Percentiles rank a stretch among this genome's conserved stretches.
phyloP scores from a whole-genome alignment of 2,888 invertebrate species.

The Eudasyphora cyanicolor region DNA sequence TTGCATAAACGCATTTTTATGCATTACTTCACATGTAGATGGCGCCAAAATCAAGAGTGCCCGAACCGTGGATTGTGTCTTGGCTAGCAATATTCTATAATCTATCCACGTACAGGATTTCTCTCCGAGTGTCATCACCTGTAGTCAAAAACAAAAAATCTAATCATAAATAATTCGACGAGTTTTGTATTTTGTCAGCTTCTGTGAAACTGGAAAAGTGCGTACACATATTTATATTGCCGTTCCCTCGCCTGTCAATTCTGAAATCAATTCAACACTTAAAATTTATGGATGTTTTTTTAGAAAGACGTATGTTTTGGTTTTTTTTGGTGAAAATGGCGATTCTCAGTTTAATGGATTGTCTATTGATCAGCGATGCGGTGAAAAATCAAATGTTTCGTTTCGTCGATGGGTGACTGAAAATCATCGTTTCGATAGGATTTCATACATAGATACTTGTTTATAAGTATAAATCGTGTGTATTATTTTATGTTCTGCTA shows the following conservation, averaged over 20 bases:
- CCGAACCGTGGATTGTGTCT: too few relatives aligned
- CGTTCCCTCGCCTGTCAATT: constrained; percentile 62
- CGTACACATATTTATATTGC: constrained; percentile 29
- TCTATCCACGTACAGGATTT: too few relatives aligned
- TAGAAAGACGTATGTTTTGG: constrained; percentile 29
- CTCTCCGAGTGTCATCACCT: not conserved
- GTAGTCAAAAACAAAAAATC: too few relatives aligned
- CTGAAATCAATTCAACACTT: constrained; percentile 61
- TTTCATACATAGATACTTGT: constrained; percentile 5
- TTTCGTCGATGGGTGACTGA: too few relatives aligned
- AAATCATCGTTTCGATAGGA: too few relatives aligned
- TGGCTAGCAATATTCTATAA: too few relatives aligned
- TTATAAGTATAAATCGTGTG: not conserved
- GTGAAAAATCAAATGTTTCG: constrained; percentile 8
- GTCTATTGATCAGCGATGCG: not conserved
- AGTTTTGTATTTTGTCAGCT: too few relatives aligned
- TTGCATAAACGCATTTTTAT: too few relatives aligned
- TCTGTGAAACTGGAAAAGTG: constrained; percentile 46
- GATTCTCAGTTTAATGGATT: constrained; percentile 1
- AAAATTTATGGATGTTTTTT: constrained; percentile 53
- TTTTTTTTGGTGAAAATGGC: not conserved
- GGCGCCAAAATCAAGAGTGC: too few relatives aligned
- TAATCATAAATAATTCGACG: not conserved
- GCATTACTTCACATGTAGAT: too few relatives aligned
- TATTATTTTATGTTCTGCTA: constrained; percentile 18